Evolutionary conservation across 1,140 invertebrate genomes (phyloP).

Genomic region (Harpegnathos saltator): DNA sequence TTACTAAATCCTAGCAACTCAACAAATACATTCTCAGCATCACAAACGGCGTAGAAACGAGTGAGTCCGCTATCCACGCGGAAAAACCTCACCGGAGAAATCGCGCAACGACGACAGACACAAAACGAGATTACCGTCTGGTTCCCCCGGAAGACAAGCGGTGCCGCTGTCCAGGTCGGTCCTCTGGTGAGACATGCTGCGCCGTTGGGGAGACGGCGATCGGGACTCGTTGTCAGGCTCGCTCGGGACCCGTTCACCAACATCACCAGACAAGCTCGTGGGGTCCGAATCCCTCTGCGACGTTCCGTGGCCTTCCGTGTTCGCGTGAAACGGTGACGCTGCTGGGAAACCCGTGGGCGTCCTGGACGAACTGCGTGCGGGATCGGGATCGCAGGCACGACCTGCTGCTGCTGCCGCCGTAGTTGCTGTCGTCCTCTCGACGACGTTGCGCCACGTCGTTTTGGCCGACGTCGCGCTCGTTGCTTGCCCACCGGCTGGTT

Average conservation of each 20-base stretch:
- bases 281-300: constrained; percentile 55
- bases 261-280: constrained; percentile 70
- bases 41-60: neutral
- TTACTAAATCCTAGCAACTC: neutral
- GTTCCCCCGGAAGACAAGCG: constrained; percentile 67
- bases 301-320: constrained; percentile 58
- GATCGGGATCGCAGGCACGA: constrained; percentile 34
- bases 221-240: constrained; percentile 61
- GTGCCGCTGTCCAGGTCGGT: constrained; percentile 68
- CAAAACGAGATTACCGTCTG: constrained; percentile 70
- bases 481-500: constrained; percentile 53
- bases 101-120: neutral
- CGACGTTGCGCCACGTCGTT: constrained; percentile 53
- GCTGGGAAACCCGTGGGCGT: constrained; percentile 81
- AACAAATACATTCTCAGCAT: neutral
- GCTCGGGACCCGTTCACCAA: constrained; percentile 54
- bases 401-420: neutral
- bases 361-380: constrained; percentile 71
- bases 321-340: constrained; percentile 74
- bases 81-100: neutral
- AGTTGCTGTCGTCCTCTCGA: constrained; percentile 55
- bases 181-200: constrained; percentile 73
- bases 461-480: constrained; percentile 30
- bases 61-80: no score
- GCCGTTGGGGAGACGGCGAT: constrained; percentile 47